A percentile compares a stretch with the other conserved stretches of the same genome.
These are phyloP conservation scores for Catharus minimus DNA, from an alignment of 2,113 vertebrate species.

Conservation along the genomic window DNA sequence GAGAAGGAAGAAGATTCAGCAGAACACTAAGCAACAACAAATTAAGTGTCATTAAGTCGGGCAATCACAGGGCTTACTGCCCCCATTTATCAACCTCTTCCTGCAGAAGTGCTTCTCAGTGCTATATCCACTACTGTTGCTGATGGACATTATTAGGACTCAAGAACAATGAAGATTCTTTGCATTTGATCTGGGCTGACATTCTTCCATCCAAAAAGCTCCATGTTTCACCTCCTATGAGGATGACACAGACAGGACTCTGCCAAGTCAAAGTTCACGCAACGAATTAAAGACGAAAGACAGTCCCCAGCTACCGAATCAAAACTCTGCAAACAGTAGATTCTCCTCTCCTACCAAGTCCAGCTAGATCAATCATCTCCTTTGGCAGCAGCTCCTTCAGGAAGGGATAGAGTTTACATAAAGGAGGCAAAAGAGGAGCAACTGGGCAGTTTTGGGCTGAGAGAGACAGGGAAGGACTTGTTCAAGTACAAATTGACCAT, in stretches of 20 bases:
- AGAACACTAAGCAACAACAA: constrained; percentile 3
- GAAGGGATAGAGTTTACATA: background rate
- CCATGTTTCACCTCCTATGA: background rate
- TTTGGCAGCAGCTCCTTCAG: background rate
- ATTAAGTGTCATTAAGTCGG: constrained; percentile 5
- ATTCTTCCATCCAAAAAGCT: background rate
- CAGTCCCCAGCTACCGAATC: background rate
- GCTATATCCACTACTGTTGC: background rate
- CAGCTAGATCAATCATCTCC: background rate
- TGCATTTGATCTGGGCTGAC: background rate
- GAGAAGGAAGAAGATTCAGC: background rate
- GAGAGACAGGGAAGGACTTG: background rate
- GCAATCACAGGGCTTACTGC: background rate
- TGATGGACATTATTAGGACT: accelerated
- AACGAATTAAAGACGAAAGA: background rate
- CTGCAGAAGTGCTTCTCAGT: background rate
- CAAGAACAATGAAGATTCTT: background rate
- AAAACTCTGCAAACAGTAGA: background rate
- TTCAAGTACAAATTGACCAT: background rate
- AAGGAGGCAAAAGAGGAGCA: background rate
- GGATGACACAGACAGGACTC: background rate
- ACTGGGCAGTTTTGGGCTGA: background rate
- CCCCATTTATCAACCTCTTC: background rate
- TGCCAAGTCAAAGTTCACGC: background rate
- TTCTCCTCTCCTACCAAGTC: background rate